Evolutionary conservation across 1,140 invertebrate genomes (phyloP).

Genomic region (Lanistes nyassanus): DNA sequence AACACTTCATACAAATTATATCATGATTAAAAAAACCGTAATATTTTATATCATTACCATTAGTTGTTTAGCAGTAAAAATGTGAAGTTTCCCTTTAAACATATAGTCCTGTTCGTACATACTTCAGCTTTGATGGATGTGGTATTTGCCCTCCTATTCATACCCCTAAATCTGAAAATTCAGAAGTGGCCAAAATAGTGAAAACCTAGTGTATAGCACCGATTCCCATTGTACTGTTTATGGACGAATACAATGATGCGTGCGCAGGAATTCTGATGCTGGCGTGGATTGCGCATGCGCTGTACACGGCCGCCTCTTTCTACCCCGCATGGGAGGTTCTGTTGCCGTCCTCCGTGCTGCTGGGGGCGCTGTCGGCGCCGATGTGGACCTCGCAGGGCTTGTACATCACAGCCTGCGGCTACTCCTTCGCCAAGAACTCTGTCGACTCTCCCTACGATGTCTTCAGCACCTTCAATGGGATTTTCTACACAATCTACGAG

Average conservation of each 20-base stretch:
- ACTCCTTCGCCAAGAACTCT: constrained; percentile 32
- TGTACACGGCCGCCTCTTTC: constrained; percentile 65
- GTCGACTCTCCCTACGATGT: constrained; percentile 32
- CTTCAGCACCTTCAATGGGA: constrained; percentile 50
- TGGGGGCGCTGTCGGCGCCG: constrained; percentile 38
- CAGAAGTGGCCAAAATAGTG: constrained; percentile 40
- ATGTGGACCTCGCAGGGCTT: constrained; percentile 50
- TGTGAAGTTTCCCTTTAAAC: no score
- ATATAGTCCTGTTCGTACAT: no score
- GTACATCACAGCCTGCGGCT: constrained; percentile 48
- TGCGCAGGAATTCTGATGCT: constrained; percentile 40
- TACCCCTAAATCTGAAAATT: constrained; percentile 18
- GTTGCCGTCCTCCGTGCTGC: constrained; percentile 37
- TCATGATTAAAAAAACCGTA: no score
- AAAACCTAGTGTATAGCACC: constrained; percentile 37
- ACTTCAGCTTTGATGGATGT: no score
- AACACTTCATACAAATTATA: no score
- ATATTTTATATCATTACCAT: no score
- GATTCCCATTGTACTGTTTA: constrained; percentile 32
- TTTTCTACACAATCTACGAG: constrained; percentile 50
- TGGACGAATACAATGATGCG: no score
- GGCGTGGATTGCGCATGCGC: constrained; percentile 36
- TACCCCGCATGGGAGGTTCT: constrained; percentile 43
- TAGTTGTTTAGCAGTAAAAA: no score
- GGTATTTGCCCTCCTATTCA: no score